These are phyloP conservation scores for Caerostris darwini DNA, from an alignment of 1,140 invertebrate species.

Conservation along the genomic window DNA sequence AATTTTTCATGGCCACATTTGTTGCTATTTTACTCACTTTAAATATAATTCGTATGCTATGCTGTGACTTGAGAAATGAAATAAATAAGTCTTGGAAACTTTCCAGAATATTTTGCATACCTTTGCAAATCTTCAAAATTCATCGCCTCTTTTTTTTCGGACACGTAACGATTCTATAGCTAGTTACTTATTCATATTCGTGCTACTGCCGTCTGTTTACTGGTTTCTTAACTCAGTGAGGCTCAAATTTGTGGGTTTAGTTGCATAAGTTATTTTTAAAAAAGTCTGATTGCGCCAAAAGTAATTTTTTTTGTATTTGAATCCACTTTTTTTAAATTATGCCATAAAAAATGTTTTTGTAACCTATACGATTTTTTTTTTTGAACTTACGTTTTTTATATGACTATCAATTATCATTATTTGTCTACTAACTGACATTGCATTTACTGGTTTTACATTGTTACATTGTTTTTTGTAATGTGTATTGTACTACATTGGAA, in stretches of 20 bases:
- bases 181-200: background rate
- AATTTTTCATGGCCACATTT: background rate
- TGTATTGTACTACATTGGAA: too few species aligned
- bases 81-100: slow-evolving; percentile 19
- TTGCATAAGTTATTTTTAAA: too few species aligned
- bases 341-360: too few species aligned
- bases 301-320: too few species aligned
- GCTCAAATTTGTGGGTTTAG: background rate
- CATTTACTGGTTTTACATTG: too few species aligned
- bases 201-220: background rate
- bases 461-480: too few species aligned
- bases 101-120: slow-evolving; percentile 35
- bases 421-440: too few species aligned
- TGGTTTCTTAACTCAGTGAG: background rate
- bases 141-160: slow-evolving; percentile 4
- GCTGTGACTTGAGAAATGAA: background rate
- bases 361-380: too few species aligned
- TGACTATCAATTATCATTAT: too few species aligned
- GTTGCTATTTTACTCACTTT: background rate
- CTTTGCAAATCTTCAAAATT: slow-evolving; percentile 28
- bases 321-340: too few species aligned
- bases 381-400: too few species aligned
- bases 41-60: slow-evolving; percentile 14
- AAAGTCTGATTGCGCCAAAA: too few species aligned
- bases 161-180: slow-evolving; percentile 1